Evolutionary conservation across 2,888 invertebrate genomes (phyloP), one percentile per base, ranked within the genome.

Genomic region (Eulithis prunata): DNA sequence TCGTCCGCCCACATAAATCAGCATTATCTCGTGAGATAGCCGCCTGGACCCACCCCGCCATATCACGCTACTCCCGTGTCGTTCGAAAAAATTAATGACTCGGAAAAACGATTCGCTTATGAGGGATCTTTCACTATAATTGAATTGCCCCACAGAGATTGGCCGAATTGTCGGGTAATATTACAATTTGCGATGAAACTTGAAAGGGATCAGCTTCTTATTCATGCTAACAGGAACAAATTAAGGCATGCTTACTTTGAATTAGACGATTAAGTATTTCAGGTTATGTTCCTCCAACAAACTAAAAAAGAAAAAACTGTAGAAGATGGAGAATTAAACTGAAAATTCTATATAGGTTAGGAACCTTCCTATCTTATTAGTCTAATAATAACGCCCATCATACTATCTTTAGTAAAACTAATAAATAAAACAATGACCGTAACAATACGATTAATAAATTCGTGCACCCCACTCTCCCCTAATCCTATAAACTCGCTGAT

Each of bases 61-160:
- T 91, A 92, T 91, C 92, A 86, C 87, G 87, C 87, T 82, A 81
- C 86, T 86, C 89, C 88, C 84, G 90, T 91, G 91, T 91, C 93
- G 91, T 92, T 93, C 87, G 90, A 91, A 93, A 92, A 93, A 93
- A 91, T 93, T 93, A 92, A 93, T 93, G 93, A 91, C 91, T 86
- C 90, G 93, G 93, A 93, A 93, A 93, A 93, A 92, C 92, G 93
- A 92, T 92, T 91, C 93, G 91, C 92, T 93, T 93, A 93, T 93
- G 93, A 93, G 92, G 91, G 93, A 93, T 93, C 91, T 91, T 90
- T 91, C 90, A 88, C 87, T 92, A 91, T 93, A 93, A 93, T 93
- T 93, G 93, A 92, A 93, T 93, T 92, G 91, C 86, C 80, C 91
- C 89, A 77, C 86, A 86, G 91, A 91, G 91, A 90, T 89, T 82